Conservation (phyloP, 2,888 invertebrate species). For the Cephalotes varians region DNA sequence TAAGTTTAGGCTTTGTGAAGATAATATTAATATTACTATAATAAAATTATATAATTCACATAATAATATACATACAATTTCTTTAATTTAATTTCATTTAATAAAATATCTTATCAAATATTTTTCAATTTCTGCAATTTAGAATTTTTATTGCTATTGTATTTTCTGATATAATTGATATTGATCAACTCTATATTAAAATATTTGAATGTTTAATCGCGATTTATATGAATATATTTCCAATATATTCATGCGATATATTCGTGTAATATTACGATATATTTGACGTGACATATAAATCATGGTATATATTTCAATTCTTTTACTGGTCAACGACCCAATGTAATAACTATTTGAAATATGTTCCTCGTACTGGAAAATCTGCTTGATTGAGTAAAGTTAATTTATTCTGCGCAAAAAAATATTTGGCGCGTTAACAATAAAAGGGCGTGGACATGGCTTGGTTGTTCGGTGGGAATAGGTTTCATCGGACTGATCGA, state of each 20-base stretch:
- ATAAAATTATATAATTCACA: neutral
- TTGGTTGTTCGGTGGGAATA: conserved; percentile 50
- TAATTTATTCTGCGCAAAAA: conserved; percentile 42
- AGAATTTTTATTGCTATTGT: neutral
- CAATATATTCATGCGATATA: conserved; percentile 28
- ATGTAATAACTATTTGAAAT: conserved; percentile 43
- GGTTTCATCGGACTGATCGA: conserved; percentile 53
- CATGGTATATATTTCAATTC: conserved; percentile 37
- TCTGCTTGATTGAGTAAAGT: conserved; percentile 53
- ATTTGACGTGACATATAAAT: conserved; percentile 35
- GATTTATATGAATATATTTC: conserved; percentile 16
- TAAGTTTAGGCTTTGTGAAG: neutral
- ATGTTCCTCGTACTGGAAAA: conserved; percentile 38
- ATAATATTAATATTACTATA: no score
- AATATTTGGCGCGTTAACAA: conserved; percentile 46
- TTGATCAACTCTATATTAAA: conserved; percentile 19
- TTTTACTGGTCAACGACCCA: conserved; percentile 19
- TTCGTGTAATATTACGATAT: conserved; percentile 21
- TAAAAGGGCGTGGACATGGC: conserved; percentile 56
- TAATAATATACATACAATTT: neutral
- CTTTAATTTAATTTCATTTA: neutral
- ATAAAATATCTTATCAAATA: neutral
- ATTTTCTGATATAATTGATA: neutral
- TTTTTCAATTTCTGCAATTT: neutral
- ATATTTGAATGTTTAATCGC: conserved; percentile 28